A percentile compares a stretch with the other conserved stretches of the same genome.
Conservation (phyloP, 2,888 invertebrate genomes). For the Nomada goodeniana region DNA sequence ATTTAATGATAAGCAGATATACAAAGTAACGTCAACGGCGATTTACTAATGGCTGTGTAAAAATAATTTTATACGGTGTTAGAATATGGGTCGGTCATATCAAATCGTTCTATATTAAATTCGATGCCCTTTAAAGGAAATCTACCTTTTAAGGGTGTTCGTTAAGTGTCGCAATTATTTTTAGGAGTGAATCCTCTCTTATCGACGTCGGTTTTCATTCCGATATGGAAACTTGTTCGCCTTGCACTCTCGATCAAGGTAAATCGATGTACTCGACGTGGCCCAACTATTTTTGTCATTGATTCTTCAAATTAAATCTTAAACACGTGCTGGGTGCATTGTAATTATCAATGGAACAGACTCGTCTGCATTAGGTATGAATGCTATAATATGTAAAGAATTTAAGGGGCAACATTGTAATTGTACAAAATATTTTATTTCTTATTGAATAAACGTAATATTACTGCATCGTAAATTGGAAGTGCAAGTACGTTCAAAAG, state of each 20-base stretch:
- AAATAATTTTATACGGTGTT: slow-evolving; percentile 6
- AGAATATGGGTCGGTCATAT: slow-evolving; percentile 39
- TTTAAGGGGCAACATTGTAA: neutral
- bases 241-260: slow-evolving; percentile 58
- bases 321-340: neutral
- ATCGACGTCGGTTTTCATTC: slow-evolving; percentile 22
- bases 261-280: slow-evolving; percentile 42
- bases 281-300: neutral
- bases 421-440: neutral
- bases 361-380: neutral
- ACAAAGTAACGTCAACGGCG: neutral
- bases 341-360: too few species aligned
- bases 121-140: slow-evolving; percentile 40
- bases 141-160: slow-evolving; percentile 46
- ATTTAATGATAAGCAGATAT: neutral
- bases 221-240: slow-evolving; percentile 60
- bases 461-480: neutral
- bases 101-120: slow-evolving; percentile 22
- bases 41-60: neutral
- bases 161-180: slow-evolving; percentile 44
- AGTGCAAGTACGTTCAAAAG: neutral
- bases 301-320: slow-evolving; percentile 4
- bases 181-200: slow-evolving; percentile 45
- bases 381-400: too few species aligned
- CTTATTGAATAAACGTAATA: neutral